Conservation (phyloP, 2,113 vertebrate genomes). For the Toxostoma redivivum region DNA sequence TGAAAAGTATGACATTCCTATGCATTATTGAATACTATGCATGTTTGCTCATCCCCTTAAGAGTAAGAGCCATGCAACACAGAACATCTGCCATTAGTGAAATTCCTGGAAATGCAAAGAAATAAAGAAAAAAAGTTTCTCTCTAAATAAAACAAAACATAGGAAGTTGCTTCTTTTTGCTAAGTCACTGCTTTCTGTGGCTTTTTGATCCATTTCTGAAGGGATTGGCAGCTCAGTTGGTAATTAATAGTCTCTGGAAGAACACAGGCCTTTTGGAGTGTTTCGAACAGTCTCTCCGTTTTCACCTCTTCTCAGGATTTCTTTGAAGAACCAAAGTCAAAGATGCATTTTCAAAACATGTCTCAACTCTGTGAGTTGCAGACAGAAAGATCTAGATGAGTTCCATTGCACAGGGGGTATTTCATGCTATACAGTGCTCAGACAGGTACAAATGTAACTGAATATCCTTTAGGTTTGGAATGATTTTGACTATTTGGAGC, state of each 20-base stretch:
- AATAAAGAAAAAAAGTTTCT: neutral
- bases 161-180: slow-evolving; percentile 33
- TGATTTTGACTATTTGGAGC: neutral
- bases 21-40: neutral
- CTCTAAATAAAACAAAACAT: slow-evolving; percentile 9
- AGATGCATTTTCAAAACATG: slow-evolving; percentile 25
- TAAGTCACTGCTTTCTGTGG: slow-evolving; percentile 43
- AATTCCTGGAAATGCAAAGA: slow-evolving; percentile 15
- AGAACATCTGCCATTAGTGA: neutral
- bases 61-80: neutral
- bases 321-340: slow-evolving; percentile 58
- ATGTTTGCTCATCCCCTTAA: neutral
- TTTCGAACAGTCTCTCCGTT: slow-evolving; percentile 1
- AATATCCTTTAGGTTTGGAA: neutral
- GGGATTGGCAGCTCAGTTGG: slow-evolving; percentile 39
- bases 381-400: neutral
- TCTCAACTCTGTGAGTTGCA: neutral
- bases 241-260: slow-evolving; percentile 36
- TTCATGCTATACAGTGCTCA: neutral
- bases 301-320: slow-evolving; percentile 29
- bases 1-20: neutral
- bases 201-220: slow-evolving; percentile 58
- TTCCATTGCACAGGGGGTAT: neutral
- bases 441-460: neutral
- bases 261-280: slow-evolving; percentile 37